These are phyloP conservation scores for Zoanthus sociatus DNA, from an alignment of 92 coral and sea anemone species.

Conservation along the genomic window DNA sequence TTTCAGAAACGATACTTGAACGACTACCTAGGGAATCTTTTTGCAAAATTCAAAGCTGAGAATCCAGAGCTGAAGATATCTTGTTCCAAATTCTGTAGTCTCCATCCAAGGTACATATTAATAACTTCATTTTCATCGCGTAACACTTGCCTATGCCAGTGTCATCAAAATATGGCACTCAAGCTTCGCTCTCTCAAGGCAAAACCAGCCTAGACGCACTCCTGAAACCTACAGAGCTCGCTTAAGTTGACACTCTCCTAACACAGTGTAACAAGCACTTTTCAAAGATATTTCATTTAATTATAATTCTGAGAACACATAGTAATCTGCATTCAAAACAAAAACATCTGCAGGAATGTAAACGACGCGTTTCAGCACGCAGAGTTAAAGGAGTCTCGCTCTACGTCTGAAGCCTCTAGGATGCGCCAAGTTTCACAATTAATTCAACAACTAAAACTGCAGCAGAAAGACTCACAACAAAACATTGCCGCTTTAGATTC, in stretches of 20 bases:
- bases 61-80: conserved; percentile 41
- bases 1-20: conserved; percentile 63
- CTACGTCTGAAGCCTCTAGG: neutral
- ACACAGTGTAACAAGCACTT: neutral
- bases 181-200: conserved; percentile 51
- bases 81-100: conserved; percentile 49
- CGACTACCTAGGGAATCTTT: conserved; percentile 53
- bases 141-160: conserved; percentile 61
- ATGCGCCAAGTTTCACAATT: conserved; percentile 1
- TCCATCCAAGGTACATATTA: conserved; percentile 54
- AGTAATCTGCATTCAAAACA: too few species aligned
- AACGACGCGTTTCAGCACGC: conserved; percentile 20
- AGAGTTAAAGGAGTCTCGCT: neutral
- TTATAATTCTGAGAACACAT: too few species aligned
- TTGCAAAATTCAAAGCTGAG: conserved; percentile 58
- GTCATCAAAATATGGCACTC: conserved; percentile 66
- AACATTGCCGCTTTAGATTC: neutral
- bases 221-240: conserved; percentile 27
- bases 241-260: conserved; percentile 10
- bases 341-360: too few species aligned
- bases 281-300: too few species aligned
- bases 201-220: conserved; percentile 42
- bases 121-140: conserved; percentile 62
- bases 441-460: neutral
- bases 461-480: neutral